Evolutionary conservation across 2,113 vertebrate genomes (phyloP).

Genomic region (Thomomys bottae): DNA sequence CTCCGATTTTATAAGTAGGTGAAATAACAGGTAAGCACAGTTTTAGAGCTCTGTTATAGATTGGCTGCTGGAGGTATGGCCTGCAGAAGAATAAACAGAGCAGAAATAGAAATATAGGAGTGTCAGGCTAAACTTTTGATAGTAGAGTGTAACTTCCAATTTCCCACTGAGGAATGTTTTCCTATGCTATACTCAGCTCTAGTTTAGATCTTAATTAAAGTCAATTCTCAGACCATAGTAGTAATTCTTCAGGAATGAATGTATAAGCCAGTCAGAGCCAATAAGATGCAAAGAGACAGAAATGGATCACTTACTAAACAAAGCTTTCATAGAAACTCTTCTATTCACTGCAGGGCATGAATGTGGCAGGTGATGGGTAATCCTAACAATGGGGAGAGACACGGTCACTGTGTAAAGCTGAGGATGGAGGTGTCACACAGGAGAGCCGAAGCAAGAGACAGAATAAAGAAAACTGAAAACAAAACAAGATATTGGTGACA

Average conservation of each 20-base stretch:
- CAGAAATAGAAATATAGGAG: too few species aligned
- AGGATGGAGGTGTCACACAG: background rate
- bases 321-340: background rate
- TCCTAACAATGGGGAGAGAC: background rate
- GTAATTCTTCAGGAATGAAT: background rate
- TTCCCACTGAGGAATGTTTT: background rate
- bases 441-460: background rate
- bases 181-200: background rate
- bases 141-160: background rate
- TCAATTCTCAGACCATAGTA: background rate
- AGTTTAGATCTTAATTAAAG: background rate
- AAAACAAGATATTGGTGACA: background rate
- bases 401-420: background rate
- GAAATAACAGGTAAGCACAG: background rate
- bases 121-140: background rate
- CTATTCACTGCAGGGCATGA: background rate
- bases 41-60: background rate
- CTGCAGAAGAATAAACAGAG: background rate
- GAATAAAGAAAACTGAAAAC: background rate
- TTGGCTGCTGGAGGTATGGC: too few species aligned
- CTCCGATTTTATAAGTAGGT: too few species aligned
- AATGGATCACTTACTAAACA: too few species aligned
- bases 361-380: background rate
- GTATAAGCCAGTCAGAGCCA: background rate
- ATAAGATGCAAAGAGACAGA: background rate